Percentiles rank a stretch among this genome's conserved stretches.
These are phyloP conservation scores for Cyaniris semiargus DNA, from an alignment of 2,888 invertebrate genomes.

Conservation along the genomic window DNA sequence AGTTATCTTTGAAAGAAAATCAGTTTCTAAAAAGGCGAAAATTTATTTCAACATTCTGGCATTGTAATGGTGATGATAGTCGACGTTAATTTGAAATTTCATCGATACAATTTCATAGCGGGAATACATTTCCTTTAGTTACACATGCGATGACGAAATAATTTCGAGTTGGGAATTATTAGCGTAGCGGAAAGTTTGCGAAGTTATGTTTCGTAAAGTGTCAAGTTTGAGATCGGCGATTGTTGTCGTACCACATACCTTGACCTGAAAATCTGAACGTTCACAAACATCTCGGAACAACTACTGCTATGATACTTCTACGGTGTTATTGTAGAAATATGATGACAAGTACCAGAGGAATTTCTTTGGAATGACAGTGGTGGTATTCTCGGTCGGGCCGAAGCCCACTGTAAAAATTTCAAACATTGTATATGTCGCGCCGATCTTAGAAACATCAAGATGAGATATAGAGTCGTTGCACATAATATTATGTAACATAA, in stretches of 20 bases:
- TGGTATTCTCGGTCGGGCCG: no score
- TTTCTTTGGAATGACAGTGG: no score
- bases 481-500: no score
- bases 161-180: conserved; percentile 22
- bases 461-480: no score
- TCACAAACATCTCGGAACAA: conserved; percentile 16
- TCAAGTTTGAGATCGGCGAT: conserved; percentile 27
- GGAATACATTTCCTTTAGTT: conserved; percentile 3
- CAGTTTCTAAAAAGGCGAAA: no score
- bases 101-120: conserved; percentile 20
- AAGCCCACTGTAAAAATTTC: no score
- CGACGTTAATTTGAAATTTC: background rate
- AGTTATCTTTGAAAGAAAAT: no score
- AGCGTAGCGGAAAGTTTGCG: conserved; percentile 16
- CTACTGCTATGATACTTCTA: no score
- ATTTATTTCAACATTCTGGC: background rate
- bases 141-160: conserved; percentile 23
- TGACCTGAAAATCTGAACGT: conserved; percentile 13
- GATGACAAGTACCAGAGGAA: background rate
- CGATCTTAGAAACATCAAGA: no score
- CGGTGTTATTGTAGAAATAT: background rate
- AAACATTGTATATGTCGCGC: no score
- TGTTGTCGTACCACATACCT: conserved; percentile 19
- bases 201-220: conserved; percentile 29
- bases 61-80: background rate